Conservation (phyloP, 2,888 invertebrate genomes). For the Eristalis pertinax region DNA sequence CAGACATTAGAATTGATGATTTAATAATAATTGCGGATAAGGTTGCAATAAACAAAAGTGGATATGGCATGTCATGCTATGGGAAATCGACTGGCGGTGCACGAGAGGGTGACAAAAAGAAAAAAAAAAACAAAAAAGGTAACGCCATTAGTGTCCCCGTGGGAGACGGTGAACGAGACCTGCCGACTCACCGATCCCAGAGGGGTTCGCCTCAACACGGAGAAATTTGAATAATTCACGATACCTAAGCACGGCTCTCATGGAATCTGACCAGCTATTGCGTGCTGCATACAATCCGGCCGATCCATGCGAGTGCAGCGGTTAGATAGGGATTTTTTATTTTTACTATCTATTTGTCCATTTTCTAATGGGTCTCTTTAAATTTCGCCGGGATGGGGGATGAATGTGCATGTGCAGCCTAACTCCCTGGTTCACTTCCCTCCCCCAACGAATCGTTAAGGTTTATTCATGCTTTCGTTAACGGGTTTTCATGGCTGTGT, state of each 20-base stretch:
- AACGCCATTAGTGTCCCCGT: background rate
- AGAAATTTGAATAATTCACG: constrained; percentile 56
- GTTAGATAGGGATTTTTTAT: constrained; percentile 6
- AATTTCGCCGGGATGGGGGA: constrained; percentile 23
- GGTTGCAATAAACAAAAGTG: background rate
- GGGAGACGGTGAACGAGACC: background rate
- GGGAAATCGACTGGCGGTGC: background rate
- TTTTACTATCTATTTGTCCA: constrained; percentile 32
- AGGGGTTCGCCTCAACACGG: constrained; percentile 31
- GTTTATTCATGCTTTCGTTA: constrained; percentile 33
- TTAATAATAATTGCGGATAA: background rate
- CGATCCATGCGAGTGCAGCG: background rate
- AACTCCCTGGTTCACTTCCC: background rate
- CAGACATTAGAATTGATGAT: background rate
- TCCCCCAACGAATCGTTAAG: background rate
- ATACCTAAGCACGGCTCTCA: constrained; percentile 44
- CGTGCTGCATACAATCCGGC: constrained; percentile 38
- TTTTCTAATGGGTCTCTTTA: constrained; percentile 25
- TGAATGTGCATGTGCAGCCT: background rate
- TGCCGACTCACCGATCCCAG: constrained; percentile 49
- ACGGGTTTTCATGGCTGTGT: constrained; percentile 13
- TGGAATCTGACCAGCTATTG: constrained; percentile 54
- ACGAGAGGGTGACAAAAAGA: background rate
- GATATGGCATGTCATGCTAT: background rate
- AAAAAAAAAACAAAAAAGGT: background rate